A percentile compares a stretch with the other conserved stretches of the same genome.
These are phyloP conservation scores for Nothocercus julius DNA, from an alignment of 2,113 vertebrate species.

Conservation along the genomic window DNA sequence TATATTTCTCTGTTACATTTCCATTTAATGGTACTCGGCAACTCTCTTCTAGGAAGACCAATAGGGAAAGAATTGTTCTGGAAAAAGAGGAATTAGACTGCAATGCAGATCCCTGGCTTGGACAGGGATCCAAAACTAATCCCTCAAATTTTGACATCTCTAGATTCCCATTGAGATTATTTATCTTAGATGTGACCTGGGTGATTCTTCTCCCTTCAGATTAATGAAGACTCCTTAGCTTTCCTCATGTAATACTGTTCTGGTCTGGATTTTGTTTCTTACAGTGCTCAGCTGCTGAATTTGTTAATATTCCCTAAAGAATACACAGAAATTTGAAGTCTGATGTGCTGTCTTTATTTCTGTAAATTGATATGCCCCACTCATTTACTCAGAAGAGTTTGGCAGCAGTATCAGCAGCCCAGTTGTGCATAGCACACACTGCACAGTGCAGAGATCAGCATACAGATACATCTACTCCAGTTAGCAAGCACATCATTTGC, in stretches of 20 bases:
- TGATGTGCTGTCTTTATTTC: not conserved
- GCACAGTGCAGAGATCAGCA: not conserved
- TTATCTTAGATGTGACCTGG: not conserved
- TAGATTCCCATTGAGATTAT: not conserved
- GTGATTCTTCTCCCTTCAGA: not conserved
- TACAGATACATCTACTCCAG: slow-evolving; percentile 2
- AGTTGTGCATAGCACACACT: not conserved
- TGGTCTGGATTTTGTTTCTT: not conserved
- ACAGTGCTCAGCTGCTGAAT: not conserved
- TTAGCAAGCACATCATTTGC: slow-evolving; percentile 15
- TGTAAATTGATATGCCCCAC: not conserved
- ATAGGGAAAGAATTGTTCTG: not conserved
- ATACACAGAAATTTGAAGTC: not conserved
- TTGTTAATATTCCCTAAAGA: not conserved
- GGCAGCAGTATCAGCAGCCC: slow-evolving; percentile 15
- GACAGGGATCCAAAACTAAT: not conserved
- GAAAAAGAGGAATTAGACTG: not conserved
- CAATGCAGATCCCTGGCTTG: not conserved
- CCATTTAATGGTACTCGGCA: not conserved
- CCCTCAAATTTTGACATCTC: not conserved
- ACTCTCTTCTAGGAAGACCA: not conserved
- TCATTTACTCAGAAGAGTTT: not conserved
- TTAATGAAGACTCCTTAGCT: not conserved
- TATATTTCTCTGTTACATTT: not conserved
- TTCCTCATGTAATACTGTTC: not conserved